Conservation (phyloP, 2,797 vertebrate species). For the Pangasius krempfi region DNA sequence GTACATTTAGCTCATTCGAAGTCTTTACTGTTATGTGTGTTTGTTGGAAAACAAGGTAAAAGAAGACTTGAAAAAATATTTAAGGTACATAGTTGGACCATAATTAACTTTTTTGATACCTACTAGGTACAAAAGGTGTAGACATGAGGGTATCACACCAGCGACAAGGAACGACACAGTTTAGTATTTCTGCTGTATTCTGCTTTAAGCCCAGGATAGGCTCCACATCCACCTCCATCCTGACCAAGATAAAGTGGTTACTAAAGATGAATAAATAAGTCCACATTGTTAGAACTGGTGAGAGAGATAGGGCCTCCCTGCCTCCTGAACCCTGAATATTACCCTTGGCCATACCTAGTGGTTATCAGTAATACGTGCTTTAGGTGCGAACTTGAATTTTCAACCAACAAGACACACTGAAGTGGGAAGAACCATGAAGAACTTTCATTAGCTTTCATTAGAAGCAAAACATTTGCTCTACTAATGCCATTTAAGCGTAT, state of each 20-base stretch:
- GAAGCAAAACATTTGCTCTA: slow-evolving; percentile 13
- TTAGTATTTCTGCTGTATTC: not conserved
- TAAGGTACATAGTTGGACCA: not conserved
- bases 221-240: not conserved
- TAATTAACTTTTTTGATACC: not conserved
- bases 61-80: not conserved
- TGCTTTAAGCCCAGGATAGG: too few relatives aligned
- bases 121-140: not conserved
- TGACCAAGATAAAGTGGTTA: not conserved
- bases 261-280: not conserved
- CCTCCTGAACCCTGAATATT: not conserved
- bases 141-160: not conserved
- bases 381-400: not conserved
- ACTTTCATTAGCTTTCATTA: slow-evolving; percentile 28
- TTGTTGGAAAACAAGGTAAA: not conserved
- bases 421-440: slow-evolving; percentile 24
- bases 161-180: not conserved
- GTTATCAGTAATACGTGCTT: not conserved
- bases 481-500: slow-evolving; percentile 9
- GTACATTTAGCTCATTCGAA: not conserved
- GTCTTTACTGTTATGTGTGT: not conserved
- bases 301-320: not conserved
- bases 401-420: slow-evolving; percentile 3
- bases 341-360: not conserved
- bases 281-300: not conserved